A percentile compares a stretch with the other conserved stretches of the same genome.
Conservation (phyloP, 2,888 invertebrate genomes). For the Pocota personata region DNA sequence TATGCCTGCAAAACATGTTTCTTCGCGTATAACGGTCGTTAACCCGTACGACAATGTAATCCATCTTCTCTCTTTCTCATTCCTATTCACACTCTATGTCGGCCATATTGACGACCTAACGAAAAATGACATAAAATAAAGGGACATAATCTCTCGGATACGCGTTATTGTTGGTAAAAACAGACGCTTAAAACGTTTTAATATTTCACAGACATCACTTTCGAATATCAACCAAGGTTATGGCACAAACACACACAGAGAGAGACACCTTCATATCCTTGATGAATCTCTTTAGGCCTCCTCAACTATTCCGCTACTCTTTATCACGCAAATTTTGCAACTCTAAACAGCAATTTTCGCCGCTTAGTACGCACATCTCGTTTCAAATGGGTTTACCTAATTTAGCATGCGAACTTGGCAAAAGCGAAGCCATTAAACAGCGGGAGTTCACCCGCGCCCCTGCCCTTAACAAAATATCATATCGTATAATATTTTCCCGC, state of each 20-base stretch:
- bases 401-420: constrained; percentile 46
- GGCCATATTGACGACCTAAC: constrained; percentile 22
- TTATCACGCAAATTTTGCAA: neutral
- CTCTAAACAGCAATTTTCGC: constrained; percentile 15
- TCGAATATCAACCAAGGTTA: neutral
- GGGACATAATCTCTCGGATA: constrained; percentile 37
- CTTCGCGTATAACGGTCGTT: constrained; percentile 36
- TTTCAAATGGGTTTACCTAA: constrained; percentile 51
- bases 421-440: constrained; percentile 43
- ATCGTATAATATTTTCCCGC: constrained; percentile 21
- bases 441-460: neutral
- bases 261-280: neutral
- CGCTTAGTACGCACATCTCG: constrained; percentile 45
- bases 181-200: constrained; percentile 27
- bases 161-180: constrained; percentile 16
- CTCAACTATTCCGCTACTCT: neutral
- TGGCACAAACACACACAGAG: neutral
- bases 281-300: constrained; percentile 6
- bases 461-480: neutral
- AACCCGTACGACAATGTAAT: constrained; percentile 41
- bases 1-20: constrained; percentile 44
- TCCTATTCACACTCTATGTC: neutral
- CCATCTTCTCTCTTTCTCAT: constrained; percentile 4
- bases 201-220: constrained; percentile 31
- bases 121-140: constrained; percentile 40